Base-by-base conservation (phyloP, 2,888 invertebrate genomes). In the Argynnis bischoffii region DNA sequence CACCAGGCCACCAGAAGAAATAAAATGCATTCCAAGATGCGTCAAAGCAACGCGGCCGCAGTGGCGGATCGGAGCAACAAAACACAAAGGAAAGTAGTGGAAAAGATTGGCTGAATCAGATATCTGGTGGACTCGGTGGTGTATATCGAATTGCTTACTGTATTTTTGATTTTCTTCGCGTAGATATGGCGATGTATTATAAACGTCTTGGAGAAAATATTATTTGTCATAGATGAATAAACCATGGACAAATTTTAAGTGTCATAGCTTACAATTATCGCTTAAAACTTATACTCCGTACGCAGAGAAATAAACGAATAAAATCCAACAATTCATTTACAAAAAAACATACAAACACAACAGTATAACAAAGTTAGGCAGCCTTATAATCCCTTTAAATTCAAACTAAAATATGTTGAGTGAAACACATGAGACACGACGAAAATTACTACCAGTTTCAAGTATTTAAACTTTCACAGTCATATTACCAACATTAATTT, bases 41-140 rank as follows among this genome's bases (percentile, higher is more conserved):
- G 71, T 60, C 69, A 68, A 68, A 64, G 71, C 66, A 57, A 55
- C 50, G 61, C 50, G 46, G 51, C 61, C 41, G 53, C 69, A 55
- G 59, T 47, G 60, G 41, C 60, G 63, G 51, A 26, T 15, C 47
- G 61, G 48, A 47, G 54, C 67, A 41, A 59, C 54, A 57, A 46
- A 66, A 63, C 41, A 72, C 71, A 72, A 69, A 72, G 67, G 63
- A 64, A 69, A 69, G 64, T 72, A 66, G 67, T 67, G 71, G 69
- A 72, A 72, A 69, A 65, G 71, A 72, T 72, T 72, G 69, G 55
- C 67, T 65, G 59, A 41, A 65, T 63, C 67, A 67, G 67, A 69
- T 67, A 65, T 63, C 71, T 69, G 66, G 61, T 26, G 60, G 59
- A 50, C 63, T 61, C 50, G 48, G 21, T 26, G 48, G 46, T 55